Conservation (phyloP, 1,140 invertebrate species). For the Drosophila lowei region DNA sequence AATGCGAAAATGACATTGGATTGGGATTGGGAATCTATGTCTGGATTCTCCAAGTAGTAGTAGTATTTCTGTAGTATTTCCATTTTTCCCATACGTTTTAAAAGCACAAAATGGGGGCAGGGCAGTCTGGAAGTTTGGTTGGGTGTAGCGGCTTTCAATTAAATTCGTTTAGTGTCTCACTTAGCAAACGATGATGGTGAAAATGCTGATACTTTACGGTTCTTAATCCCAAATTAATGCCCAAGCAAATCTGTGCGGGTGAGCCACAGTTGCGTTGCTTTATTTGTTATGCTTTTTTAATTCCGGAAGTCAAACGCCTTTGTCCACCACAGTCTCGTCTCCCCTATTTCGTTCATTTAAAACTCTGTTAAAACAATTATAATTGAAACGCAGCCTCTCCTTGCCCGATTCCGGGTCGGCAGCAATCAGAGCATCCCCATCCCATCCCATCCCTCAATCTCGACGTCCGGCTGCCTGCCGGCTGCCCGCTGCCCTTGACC, state of each 20-base stretch:
- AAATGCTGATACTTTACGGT: constrained; percentile 42
- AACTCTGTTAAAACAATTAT: constrained; percentile 70
- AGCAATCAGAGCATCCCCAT: constrained; percentile 13
- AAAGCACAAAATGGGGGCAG: no score
- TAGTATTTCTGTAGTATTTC: no score
- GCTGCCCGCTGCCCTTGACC: constrained; percentile 33
- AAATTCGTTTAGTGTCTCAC: constrained; percentile 46
- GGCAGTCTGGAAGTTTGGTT: no score
- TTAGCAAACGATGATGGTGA: constrained; percentile 29
- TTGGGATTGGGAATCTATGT: no score
- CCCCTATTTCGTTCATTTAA: constrained; percentile 64
- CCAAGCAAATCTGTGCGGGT: constrained; percentile 68
- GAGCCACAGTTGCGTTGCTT: constrained; percentile 24
- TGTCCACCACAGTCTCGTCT: constrained; percentile 17
- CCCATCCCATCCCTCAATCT: constrained; percentile 18
- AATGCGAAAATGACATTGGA: no score
- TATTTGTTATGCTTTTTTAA: constrained; percentile 48
- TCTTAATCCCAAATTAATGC: constrained; percentile 66
- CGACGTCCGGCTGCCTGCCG: constrained; percentile 1
- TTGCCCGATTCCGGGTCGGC: constrained; percentile 15
- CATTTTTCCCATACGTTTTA: no score
- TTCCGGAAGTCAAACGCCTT: constrained; percentile 49
- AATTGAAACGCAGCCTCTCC: constrained; percentile 46
- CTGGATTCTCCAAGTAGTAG: no score
- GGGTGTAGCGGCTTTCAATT: constrained; percentile 20